phyloP scores from a whole-genome alignment of 2,888 invertebrate genomes.

The Bellardia pandia region DNA sequence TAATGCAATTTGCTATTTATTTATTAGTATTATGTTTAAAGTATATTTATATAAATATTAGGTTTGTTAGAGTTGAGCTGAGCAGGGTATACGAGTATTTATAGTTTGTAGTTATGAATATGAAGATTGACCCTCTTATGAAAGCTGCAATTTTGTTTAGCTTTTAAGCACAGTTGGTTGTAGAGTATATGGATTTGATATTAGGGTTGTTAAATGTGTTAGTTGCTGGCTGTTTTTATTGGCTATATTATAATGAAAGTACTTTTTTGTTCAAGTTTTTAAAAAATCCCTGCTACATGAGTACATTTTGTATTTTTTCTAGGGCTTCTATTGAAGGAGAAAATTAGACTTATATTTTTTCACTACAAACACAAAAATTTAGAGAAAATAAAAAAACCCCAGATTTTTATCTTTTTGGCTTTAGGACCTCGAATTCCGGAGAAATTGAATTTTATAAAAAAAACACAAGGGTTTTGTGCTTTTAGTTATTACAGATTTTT shows the following conservation, averaged over 20 bases:
- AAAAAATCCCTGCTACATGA: no score
- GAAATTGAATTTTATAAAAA: no score
- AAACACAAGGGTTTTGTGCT: no score
- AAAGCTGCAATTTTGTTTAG: not conserved
- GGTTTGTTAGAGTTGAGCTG: slow-evolving; percentile 32
- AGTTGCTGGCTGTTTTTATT: no score
- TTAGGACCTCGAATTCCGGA: no score
- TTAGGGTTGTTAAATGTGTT: not conserved
- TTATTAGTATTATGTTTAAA: slow-evolving; percentile 53
- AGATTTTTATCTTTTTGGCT: no score
- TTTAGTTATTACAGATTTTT: no score
- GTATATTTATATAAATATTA: not conserved
- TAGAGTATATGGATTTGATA: not conserved
- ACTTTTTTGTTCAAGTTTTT: not conserved
- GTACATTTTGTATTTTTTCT: no score
- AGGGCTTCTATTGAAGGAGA: no score
- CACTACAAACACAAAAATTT: no score
- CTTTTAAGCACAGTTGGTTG: slow-evolving; percentile 21
- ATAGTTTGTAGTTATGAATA: not conserved
- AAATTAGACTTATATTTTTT: no score
- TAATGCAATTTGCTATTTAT: slow-evolving; percentile 68
- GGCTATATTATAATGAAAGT: not conserved
- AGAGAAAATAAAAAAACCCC: no score
- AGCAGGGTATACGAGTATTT: slow-evolving; percentile 4
- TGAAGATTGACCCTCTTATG: slow-evolving; percentile 53